Evolutionary conservation across 2,113 vertebrate genomes (phyloP).

Genomic region (Trachemys scripta): DNA sequence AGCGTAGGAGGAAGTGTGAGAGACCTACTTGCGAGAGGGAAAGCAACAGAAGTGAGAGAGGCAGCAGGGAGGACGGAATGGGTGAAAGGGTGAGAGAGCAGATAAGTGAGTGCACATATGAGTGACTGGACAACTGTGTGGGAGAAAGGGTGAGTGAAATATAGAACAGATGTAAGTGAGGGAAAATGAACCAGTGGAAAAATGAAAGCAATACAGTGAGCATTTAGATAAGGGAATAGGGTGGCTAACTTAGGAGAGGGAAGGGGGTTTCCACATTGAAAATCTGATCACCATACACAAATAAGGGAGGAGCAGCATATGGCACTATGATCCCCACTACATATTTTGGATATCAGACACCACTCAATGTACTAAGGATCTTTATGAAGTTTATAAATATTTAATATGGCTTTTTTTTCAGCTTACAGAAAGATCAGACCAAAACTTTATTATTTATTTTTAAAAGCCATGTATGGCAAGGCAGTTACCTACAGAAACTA

Average conservation of each 20-base stretch:
- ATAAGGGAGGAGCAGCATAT: background rate
- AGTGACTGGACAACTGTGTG: background rate
- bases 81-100: background rate
- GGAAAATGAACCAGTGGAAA: background rate
- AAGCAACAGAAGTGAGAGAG: accelerated
- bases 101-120: background rate
- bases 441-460: background rate
- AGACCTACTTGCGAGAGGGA: background rate
- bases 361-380: background rate
- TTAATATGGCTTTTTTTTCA: background rate
- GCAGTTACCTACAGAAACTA: background rate
- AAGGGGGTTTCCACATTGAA: background rate
- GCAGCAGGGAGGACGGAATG: background rate
- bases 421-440: background rate
- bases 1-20: background rate
- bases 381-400: background rate
- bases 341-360: background rate
- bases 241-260: background rate
- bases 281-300: background rate
- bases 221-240: background rate
- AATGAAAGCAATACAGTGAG: background rate
- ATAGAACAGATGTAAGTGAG: background rate
- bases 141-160: background rate
- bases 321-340: background rate
- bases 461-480: background rate